Evolutionary conservation across 2,797 vertebrate species (phyloP).

Genomic region (Muscicapa comitata): DNA sequence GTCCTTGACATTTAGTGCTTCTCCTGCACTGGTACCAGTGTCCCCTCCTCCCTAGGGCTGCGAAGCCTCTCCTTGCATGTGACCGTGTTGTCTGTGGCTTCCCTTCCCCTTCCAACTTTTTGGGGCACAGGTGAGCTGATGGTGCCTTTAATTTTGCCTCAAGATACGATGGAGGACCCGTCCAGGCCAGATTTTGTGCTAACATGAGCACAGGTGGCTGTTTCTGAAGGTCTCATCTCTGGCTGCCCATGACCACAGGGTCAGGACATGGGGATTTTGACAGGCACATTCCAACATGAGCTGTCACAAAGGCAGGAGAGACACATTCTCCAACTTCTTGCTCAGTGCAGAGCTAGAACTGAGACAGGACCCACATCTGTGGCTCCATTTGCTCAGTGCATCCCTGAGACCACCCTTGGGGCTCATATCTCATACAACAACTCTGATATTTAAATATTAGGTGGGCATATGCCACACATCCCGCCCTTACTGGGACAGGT

Average conservation of each 20-base stretch:
- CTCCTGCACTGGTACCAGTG: too few relatives aligned
- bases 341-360: accelerated
- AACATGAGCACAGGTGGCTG: neutral
- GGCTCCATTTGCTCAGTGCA: accelerated
- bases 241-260: accelerated
- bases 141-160: neutral
- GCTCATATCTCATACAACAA: neutral
- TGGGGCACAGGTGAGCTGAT: accelerated
- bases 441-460: neutral
- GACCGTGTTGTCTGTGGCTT: neutral
- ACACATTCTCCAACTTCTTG: neutral
- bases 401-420: neutral
- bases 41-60: neutral
- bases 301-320: accelerated
- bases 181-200: neutral
- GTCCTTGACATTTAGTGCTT: accelerated
- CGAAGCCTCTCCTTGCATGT: accelerated
- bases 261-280: accelerated
- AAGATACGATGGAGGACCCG: accelerated
- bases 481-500: accelerated
- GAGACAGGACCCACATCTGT: neutral
- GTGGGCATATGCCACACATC: accelerated
- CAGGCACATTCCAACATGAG: accelerated
- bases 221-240: neutral
- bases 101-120: neutral